phyloP scores from a whole-genome alignment of 1,140 invertebrate species.

The Rhagoletis pomonella region DNA sequence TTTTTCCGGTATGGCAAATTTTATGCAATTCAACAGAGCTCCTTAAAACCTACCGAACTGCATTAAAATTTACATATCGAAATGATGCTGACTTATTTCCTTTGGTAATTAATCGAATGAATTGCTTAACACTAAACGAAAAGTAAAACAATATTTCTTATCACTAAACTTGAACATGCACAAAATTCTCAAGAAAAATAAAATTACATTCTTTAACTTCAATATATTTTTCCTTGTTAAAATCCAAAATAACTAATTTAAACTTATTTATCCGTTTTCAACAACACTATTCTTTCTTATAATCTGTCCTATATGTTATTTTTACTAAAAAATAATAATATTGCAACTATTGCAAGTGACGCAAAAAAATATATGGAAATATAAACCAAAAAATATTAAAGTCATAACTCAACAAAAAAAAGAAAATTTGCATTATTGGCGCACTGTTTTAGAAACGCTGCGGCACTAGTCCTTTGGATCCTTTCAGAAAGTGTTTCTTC shows the following conservation, averaged over 20 bases:
- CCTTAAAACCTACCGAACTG: too few relatives aligned
- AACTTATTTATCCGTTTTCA: too few relatives aligned
- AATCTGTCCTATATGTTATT: constrained; percentile 43
- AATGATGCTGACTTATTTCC: too few relatives aligned
- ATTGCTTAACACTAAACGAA: constrained; percentile 1
- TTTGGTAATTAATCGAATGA: too few relatives aligned
- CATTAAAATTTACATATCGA: too few relatives aligned
- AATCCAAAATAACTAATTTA: neutral
- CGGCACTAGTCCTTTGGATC: constrained; percentile 56
- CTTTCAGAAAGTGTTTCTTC: constrained; percentile 68
- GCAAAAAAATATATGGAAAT: constrained; percentile 9
- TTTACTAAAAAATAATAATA: constrained; percentile 33
- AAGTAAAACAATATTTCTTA: constrained; percentile 26
- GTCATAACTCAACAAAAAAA: neutral
- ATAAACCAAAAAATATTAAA: neutral
- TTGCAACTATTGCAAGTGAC: constrained; percentile 40
- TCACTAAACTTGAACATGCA: constrained; percentile 42
- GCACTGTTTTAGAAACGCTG: constrained; percentile 52
- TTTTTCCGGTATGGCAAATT: too few relatives aligned
- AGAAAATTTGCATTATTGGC: neutral
- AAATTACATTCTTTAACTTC: neutral
- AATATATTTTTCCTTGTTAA: neutral
- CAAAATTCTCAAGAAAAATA: constrained; percentile 9
- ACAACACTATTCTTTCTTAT: constrained; percentile 18
- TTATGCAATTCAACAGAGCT: too few relatives aligned